Evolutionary conservation across 2,797 vertebrate genomes (phyloP).

Genomic region (Sebastes variabilis): DNA sequence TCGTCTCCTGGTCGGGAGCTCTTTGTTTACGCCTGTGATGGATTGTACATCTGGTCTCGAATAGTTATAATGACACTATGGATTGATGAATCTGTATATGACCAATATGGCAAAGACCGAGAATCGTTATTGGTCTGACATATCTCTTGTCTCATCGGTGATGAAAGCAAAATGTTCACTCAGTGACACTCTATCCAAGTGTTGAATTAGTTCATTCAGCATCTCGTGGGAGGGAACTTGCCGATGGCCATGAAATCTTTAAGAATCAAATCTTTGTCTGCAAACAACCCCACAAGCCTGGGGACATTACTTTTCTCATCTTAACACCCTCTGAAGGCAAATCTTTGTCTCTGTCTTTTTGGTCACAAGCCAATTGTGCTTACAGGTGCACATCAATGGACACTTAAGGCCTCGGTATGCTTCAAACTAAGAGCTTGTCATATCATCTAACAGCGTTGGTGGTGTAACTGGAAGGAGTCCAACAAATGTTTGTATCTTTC

Average conservation of each 20-base stretch:
- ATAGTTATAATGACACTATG: conserved; percentile 16
- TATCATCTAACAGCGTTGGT: neutral
- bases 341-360: neutral
- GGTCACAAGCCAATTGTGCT: conserved; percentile 15
- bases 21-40: neutral
- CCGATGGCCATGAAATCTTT: conserved; percentile 15
- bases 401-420: neutral
- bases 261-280: conserved; percentile 25
- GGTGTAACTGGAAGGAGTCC: neutral
- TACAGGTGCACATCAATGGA: conserved; percentile 8
- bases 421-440: conserved; percentile 16
- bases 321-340: conserved; percentile 3
- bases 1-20: neutral
- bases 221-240: conserved; percentile 8
- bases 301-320: conserved; percentile 1
- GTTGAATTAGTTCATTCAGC: conserved; percentile 19
- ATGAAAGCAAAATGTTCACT: conserved; percentile 18
- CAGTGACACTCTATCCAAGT: conserved; percentile 10
- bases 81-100: neutral
- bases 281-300: conserved; percentile 25
- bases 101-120: conserved; percentile 15
- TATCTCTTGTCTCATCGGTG: neutral
- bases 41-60: conserved; percentile 18
- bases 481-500: neutral
- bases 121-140: conserved; percentile 7